Conservation (phyloP, 2,113 vertebrate genomes). For the Pelvicachromis taeniatus region DNA sequence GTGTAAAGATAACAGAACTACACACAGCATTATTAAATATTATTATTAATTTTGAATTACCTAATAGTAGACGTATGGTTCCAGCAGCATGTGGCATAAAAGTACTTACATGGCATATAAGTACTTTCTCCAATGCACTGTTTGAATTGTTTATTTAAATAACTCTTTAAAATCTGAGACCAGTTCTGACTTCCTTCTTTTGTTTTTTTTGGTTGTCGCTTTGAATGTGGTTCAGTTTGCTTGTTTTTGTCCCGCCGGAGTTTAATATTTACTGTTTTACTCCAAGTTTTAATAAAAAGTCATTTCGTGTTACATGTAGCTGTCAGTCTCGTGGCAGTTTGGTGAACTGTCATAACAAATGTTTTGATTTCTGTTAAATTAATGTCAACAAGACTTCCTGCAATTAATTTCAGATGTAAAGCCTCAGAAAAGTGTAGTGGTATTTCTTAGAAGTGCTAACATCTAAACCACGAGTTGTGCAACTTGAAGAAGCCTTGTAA, state of each 20-base stretch:
- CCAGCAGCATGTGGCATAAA: not conserved
- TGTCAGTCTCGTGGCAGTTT: not conserved
- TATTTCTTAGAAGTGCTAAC: not conserved
- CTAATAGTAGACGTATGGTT: not conserved
- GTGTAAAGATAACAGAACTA: not conserved
- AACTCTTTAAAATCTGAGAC: not conserved
- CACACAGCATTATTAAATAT: not conserved
- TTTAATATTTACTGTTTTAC: not conserved
- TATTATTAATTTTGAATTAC: not conserved
- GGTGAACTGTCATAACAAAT: not conserved
- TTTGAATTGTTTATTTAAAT: slow-evolving; percentile 10
- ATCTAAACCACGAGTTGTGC: not conserved
- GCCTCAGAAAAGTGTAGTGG: not conserved
- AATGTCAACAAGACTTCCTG: not conserved
- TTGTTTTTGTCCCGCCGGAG: not conserved
- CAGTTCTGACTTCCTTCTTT: not conserved
- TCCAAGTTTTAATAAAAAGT: not conserved
- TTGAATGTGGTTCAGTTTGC: not conserved
- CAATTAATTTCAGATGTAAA: not conserved
- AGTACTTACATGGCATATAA: not conserved
- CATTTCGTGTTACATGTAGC: not conserved
- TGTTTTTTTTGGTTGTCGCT: not conserved
- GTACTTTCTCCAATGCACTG: not conserved
- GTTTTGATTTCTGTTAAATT: not conserved
- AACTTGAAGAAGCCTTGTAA: not conserved